Base-by-base conservation (phyloP, 2,888 invertebrate species). In the Scaptomyza polygonia region DNA sequence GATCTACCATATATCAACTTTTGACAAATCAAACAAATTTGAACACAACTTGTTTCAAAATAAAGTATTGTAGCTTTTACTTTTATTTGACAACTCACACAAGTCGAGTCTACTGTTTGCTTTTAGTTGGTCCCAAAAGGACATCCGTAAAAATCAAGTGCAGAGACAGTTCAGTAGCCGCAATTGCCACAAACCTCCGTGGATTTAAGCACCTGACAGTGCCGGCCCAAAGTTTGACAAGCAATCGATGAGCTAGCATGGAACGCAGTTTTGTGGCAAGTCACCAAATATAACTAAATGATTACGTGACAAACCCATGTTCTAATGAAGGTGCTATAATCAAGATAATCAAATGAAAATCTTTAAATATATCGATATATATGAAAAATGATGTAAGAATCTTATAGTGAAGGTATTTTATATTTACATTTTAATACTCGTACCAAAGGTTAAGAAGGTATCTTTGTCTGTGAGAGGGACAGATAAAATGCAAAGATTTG, bases 131-230 rank as follows among this genome's bases (percentile, higher is more conserved):
- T 11, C 27, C 40, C 65, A 43, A 56, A 72, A 47, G 57, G 34
- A 32, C 49, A 40, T 29, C 27, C 29, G 29, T 5, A 5, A 18
- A 16, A 47, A 36, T 34, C 34, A 18, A 55, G 39, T 32, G 25
- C 25, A 36, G 42, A 40, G 43, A 47, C 58, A 65, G 59, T 68
- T 59, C 68, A 65, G 56, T 45, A 58, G 72, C 55, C 58, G 57
- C 56, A 72, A 54, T 52, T 16, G 54, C 36, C 16, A 16, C 45
- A 44, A 52, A 55, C 43, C 72, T 59, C 73, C 12, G 7, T 32
- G 73, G 72, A 61, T 56, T 65, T 57, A 51, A 54, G 34, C 39
- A 61, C 64, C 53, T 72, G 72, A 72, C 72, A 68, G 68, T 30
- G 63, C 27, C 36, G 40, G 52, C 58, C 52, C 56, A 58, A 72